Evolutionary conservation across 1,140 invertebrate genomes (phyloP), one percentile per base, ranked within the genome.

Genomic region (Drosophila nebulosa): DNA sequence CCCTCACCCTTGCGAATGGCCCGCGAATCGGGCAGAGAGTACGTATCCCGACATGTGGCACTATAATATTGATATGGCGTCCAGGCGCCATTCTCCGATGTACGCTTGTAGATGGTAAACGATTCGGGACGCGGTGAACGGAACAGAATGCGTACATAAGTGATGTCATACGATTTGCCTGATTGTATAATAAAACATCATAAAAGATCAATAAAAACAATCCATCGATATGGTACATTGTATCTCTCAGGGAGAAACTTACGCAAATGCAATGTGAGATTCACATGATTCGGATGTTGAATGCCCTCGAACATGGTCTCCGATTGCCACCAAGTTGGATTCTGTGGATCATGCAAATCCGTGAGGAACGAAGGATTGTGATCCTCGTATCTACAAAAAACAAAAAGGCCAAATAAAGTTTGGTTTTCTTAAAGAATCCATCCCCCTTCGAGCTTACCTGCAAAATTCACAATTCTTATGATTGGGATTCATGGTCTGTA

Each of bases 151-250:
- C 97, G 93, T 1, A 99, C 95, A 86, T 99, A 99, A 0, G 98
- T 99, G 66, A 99, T 99, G 85, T 99, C 98, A 89, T 97, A 99
- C 0, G 97, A 94, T 92, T 99, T 99, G n/a, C 95, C 98, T 99
- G 18, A 0, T 64, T 7, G 32, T n/a, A n/a, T n/a, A n/a, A 30
- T 30, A 30, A 30, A 9, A 0, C 6, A 9, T 30, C 27, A 26
- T 12, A 22, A 14, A 1, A 39, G 4, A 39, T 5, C 1, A 4
- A 10, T 32, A 35, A 7, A 27, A 7, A 26, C 50, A 3, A 39
- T 36, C 4, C 0, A 21, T 16, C 7, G 27, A 30, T 4, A 6
- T 1, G 2, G 0, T 0, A 0, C 5, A 24, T 51, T 0, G n/a
- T 0, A 12, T 14, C 5, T 0, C n/a, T n/a, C n/a, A n/a, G n/a